Base-by-base conservation (phyloP, 2,797 vertebrate genomes). In the Sus cebifrons region DNA sequence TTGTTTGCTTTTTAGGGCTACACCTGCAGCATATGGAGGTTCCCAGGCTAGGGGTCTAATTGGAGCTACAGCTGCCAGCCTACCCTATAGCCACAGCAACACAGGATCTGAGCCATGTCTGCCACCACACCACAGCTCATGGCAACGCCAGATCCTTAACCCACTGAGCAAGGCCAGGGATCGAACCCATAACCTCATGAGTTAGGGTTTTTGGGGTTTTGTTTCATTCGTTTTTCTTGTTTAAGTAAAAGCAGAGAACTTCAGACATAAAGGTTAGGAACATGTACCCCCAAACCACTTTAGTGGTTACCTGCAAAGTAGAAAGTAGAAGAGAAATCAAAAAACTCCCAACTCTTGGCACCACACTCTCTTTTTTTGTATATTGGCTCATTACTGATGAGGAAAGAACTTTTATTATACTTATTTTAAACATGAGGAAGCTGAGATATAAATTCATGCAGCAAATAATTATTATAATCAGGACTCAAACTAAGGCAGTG, bases 331-430 rank as follows among this genome's bases (percentile, higher is more conserved):
- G 2, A 23, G 36, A 60, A 79, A 62, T 40, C n/a, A 14, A 58
- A n/a, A 81, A 12, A 40, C 4, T 10, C 10, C 18, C 16, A 91
- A 6, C 14, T 70, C 27, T 1, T 12, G 29, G 7, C 6, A 5
- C 1, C 3, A 8, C 16, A 14, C 3, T 2, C 12, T 25, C 6
- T n/a, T 27, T 90, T 6, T n/a, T 11, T 5, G 1, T 20, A 21
- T 40, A 71, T 15, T 71, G 52, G 32, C 23, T 15, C 70, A 40
- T 3, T 32, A 49, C 27, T 14, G 56, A 2, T 58, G 20, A 86
- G 15, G n/a, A 71, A 25, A 82, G 17, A 15, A 49, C 16, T 54
- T 70, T 64, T n/a, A 85, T 68, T 85, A 73, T 44, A 77, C 64
- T 64, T n/a, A 85, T 68, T 85, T 78, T 44, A 77, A 36, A 71